Evolutionary conservation across 92 coral and sea anemone species (phyloP).

Genomic region (Porites lobata): DNA sequence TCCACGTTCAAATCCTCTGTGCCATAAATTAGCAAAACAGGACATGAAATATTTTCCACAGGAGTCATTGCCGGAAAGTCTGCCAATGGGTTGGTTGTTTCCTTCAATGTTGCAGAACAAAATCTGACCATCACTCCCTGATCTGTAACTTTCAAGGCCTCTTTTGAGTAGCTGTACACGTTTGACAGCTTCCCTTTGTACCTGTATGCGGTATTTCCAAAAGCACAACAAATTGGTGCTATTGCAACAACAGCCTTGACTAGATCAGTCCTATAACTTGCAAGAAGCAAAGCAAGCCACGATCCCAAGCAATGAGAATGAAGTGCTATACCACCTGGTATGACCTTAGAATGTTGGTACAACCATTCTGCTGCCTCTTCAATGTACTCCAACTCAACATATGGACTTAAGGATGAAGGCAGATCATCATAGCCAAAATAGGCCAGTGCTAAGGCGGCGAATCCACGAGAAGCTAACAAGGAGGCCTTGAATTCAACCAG

Average conservation of each 20-base stretch:
- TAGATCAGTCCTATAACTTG: constrained; percentile 48
- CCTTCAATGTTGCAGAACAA: neutral
- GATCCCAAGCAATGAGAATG: constrained; percentile 63
- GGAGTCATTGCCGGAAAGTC: constrained; percentile 43
- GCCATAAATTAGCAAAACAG: too few species aligned
- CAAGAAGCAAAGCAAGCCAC: constrained; percentile 59
- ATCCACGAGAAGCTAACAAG: constrained; percentile 79
- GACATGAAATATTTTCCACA: constrained; percentile 33
- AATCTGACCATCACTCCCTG: constrained; percentile 16
- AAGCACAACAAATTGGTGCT: constrained; percentile 33
- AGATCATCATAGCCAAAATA: constrained; percentile 67
- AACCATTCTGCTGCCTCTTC: constrained; percentile 84
- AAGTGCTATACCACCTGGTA: constrained; percentile 57
- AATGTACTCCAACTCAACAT: constrained; percentile 70
- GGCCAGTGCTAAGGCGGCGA: constrained; percentile 76
- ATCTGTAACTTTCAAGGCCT: neutral
- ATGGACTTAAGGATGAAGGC: constrained; percentile 34
- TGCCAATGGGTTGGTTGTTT: neutral
- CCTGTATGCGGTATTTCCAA: neutral
- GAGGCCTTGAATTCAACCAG: constrained; percentile 67
- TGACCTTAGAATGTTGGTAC: constrained; percentile 58
- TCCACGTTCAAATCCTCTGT: too few species aligned
- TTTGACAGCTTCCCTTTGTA: constrained; percentile 46
- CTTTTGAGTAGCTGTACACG: neutral
- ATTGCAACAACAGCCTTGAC: constrained; percentile 60